phyloP scores from a whole-genome alignment of 2,113 vertebrate species.

The Tyrannus savana region DNA sequence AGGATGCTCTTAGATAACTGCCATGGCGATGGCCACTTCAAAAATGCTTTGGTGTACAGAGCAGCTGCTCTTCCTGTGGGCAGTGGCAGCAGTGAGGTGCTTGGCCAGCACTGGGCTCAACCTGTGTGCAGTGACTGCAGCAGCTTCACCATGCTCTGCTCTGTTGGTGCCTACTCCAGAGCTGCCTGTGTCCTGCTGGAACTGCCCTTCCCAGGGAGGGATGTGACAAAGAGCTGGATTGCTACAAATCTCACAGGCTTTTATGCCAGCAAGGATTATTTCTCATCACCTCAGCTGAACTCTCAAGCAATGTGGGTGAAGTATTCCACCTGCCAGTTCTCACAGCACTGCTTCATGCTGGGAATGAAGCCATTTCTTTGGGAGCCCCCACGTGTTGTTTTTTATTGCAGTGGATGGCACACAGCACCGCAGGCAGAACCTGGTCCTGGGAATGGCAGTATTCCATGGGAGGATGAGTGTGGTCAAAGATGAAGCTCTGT shows the following conservation, averaged over 20 bases:
- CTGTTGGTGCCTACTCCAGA: accelerated
- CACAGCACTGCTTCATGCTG: accelerated
- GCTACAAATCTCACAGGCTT: neutral
- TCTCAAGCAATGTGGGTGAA: neutral
- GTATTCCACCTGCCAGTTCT: neutral
- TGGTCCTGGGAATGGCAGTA: accelerated
- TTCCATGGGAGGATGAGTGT: accelerated
- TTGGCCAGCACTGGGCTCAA: neutral
- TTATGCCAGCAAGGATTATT: neutral
- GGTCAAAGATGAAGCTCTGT: neutral
- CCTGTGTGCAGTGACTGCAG: neutral
- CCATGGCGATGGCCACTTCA: neutral
- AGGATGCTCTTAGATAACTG: neutral
- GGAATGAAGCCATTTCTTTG: accelerated
- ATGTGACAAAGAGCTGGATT: neutral
- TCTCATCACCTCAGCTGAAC: neutral
- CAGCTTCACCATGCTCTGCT: neutral
- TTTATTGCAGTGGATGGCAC: accelerated
- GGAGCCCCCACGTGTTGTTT: accelerated
- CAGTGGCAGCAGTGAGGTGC: neutral
- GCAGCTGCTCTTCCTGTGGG: neutral
- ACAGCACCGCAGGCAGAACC: accelerated
- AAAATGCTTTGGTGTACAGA: neutral
- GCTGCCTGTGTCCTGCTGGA: neutral
- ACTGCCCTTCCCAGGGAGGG: neutral